phyloP scores from a whole-genome alignment of 2,113 vertebrate species.

The Myiagra hebetior region DNA sequence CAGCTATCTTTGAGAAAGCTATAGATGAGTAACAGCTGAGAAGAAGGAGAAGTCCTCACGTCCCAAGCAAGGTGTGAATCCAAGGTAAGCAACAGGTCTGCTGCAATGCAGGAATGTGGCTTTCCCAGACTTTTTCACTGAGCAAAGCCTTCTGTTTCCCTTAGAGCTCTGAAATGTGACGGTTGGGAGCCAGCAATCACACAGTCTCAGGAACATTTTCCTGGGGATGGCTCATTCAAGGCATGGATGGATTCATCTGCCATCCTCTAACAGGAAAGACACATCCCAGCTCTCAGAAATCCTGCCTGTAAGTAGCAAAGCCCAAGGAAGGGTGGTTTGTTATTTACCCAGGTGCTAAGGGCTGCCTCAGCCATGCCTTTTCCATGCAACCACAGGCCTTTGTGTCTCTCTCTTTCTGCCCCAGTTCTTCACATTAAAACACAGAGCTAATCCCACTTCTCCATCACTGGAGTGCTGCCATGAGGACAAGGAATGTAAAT shows the following conservation, averaged over 20 bases:
- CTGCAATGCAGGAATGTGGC: not conserved
- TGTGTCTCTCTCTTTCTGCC: not conserved
- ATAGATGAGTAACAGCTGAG: not conserved
- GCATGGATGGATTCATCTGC: not conserved
- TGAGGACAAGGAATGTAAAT: not conserved
- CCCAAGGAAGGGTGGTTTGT: not conserved
- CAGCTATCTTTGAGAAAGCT: not conserved
- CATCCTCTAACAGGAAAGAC: not conserved
- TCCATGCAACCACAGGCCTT: not conserved
- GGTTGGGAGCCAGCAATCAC: not conserved
- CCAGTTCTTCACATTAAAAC: not conserved
- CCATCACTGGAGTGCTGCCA: not conserved
- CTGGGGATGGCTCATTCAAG: not conserved
- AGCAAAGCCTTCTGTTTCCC: not conserved
- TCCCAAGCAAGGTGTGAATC: not conserved
- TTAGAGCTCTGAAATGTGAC: not conserved
- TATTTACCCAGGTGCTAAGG: not conserved
- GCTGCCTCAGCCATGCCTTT: not conserved
- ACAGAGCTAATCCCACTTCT: not conserved
- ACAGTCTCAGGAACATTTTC: not conserved
- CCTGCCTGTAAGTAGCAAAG: not conserved
- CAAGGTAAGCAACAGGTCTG: not conserved
- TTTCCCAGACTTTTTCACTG: not conserved
- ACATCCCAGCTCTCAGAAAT: not conserved
- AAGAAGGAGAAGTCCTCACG: not conserved